A percentile compares a stretch with the other conserved stretches of the same genome.
phyloP scores from a whole-genome alignment of 2,888 invertebrate genomes.

The Marasmarcha lunaedactyla region DNA sequence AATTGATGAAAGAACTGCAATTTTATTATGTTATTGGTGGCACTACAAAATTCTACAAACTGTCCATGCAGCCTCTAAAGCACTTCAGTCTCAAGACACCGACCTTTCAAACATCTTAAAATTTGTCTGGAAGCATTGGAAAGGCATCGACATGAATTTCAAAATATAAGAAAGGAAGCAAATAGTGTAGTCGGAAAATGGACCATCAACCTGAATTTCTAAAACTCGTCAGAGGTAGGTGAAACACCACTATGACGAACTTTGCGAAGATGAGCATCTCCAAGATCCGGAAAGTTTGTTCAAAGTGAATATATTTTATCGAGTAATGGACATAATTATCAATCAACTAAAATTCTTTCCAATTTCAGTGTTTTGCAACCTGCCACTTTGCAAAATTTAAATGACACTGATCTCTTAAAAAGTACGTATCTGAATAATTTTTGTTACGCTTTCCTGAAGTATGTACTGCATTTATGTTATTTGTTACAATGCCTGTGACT shows the following conservation, averaged over 20 bases:
- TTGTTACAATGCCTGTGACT: too few species aligned
- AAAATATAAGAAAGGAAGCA: conserved; percentile 17
- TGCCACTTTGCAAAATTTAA: conserved; percentile 13
- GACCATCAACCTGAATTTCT: conserved; percentile 14
- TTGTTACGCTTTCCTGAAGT: too few species aligned
- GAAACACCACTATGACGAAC: conserved; percentile 17
- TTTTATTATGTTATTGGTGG: conserved; percentile 15
- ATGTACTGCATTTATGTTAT: too few species aligned
- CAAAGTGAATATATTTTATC: conserved; percentile 16
- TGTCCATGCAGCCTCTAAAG: conserved; percentile 15
- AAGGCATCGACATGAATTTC: conserved; percentile 16
- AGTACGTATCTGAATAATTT: conserved; percentile 12
- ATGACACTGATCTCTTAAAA: conserved; percentile 13
- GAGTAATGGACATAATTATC: conserved; percentile 16
- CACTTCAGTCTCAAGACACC: conserved; percentile 15
- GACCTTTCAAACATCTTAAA: conserved; percentile 14
- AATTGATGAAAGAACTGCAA: conserved; percentile 16
- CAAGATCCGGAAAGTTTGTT: conserved; percentile 16
- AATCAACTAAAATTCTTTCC: conserved; percentile 14
- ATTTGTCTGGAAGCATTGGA: conserved; percentile 15
- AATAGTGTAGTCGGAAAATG: conserved; percentile 17
- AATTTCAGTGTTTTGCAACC: conserved; percentile 15
- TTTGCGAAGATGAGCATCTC: conserved; percentile 17
- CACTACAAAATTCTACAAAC: conserved; percentile 14
- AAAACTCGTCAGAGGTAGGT: conserved; percentile 14